A percentile compares a stretch with the other conserved stretches of the same genome.
These are phyloP conservation scores for Heptranchias perlo DNA, from an alignment of 2,113 vertebrate genomes.

Conservation along the genomic window DNA sequence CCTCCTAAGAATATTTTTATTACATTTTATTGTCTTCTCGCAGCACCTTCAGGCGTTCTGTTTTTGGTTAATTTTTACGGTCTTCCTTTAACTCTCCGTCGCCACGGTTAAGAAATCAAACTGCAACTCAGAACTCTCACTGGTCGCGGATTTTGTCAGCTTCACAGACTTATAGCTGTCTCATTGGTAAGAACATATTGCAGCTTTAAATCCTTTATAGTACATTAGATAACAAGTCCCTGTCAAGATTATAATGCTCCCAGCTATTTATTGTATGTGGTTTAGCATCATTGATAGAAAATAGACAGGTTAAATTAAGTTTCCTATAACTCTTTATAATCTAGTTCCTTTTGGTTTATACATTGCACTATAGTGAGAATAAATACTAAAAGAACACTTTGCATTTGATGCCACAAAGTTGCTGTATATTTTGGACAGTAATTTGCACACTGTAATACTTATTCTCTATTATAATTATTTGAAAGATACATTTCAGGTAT, in stretches of 20 bases:
- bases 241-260: background rate
- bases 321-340: background rate
- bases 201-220: background rate
- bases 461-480: background rate
- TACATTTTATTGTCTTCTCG: conserved; percentile 15
- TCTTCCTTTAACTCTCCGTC: background rate
- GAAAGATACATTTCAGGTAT: background rate
- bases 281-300: background rate
- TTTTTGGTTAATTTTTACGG: background rate
- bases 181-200: background rate
- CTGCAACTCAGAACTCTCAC: background rate
- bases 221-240: background rate
- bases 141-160: too few relatives aligned
- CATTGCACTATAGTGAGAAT: background rate
- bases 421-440: background rate
- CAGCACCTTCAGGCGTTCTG: background rate
- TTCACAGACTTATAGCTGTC: background rate
- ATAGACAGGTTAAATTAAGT: background rate
- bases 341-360: background rate
- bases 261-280: background rate
- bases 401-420: background rate
- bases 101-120: too few relatives aligned
- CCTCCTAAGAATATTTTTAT: background rate
- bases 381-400: background rate
- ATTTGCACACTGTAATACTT: background rate